These are phyloP conservation scores for Raja brachyura DNA, from an alignment of 2,113 vertebrate genomes.

Conservation along the genomic window DNA sequence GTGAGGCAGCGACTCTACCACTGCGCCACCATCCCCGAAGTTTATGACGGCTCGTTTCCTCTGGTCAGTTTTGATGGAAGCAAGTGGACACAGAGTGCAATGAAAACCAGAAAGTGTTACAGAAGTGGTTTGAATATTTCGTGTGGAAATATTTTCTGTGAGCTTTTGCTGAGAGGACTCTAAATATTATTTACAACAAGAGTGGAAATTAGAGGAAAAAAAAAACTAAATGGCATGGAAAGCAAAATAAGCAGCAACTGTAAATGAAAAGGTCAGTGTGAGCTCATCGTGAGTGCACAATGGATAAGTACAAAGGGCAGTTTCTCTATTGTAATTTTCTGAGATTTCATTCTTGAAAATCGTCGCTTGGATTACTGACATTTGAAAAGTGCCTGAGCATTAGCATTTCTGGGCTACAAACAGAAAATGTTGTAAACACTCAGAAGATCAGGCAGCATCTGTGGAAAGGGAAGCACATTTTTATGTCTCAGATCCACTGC, in stretches of 20 bases:
- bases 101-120: not conserved
- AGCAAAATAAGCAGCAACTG: not conserved
- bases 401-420: not conserved
- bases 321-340: not conserved
- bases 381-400: not conserved
- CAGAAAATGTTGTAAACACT: too few relatives aligned
- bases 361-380: not conserved
- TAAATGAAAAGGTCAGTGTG: not conserved
- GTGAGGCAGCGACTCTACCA: too few relatives aligned
- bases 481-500: too few relatives aligned
- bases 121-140: not conserved
- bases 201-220: not conserved
- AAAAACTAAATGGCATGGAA: not conserved
- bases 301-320: not conserved
- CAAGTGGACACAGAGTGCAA: not conserved
- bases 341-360: not conserved
- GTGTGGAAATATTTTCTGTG: not conserved
- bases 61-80: not conserved
- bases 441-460: too few relatives aligned
- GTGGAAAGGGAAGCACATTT: too few relatives aligned
- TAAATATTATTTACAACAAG: not conserved
- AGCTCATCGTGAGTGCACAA: not conserved
- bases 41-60: not conserved
- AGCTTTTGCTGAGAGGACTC: not conserved
- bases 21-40: too few relatives aligned